Percentiles rank a stretch among this genome's conserved stretches.
phyloP scores from a whole-genome alignment of 1,140 invertebrate species.

The Anoplophora glabripennis region DNA sequence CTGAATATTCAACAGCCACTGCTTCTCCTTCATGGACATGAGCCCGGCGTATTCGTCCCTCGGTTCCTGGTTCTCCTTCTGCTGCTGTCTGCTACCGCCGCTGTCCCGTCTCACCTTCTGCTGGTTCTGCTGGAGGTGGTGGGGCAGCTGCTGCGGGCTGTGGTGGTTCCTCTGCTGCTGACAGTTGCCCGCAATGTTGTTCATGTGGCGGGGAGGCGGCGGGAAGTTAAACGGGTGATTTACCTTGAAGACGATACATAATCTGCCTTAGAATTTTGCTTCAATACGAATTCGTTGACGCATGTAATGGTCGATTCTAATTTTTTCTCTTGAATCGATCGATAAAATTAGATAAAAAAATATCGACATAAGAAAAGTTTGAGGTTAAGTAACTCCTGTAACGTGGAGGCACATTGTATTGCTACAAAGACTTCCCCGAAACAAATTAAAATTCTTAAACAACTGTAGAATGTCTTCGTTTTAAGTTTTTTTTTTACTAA shows the following conservation, averaged over 20 bases:
- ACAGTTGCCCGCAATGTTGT: constrained; percentile 32
- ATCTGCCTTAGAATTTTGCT: neutral
- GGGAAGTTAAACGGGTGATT: constrained; percentile 39
- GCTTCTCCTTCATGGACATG: constrained; percentile 88
- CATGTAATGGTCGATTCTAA: no score
- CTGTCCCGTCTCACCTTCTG: constrained; percentile 25
- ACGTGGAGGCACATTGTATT: no score
- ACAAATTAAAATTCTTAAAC: no score
- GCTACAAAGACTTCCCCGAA: no score
- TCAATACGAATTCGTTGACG: no score
- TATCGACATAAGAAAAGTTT: no score
- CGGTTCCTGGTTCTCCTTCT: constrained; percentile 5
- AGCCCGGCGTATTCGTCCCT: constrained; percentile 81
- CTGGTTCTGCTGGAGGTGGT: constrained; percentile 1
- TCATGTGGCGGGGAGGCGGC: constrained; percentile 33
- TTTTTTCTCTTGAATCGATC: no score
- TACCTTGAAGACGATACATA: constrained; percentile 23
- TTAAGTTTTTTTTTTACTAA: no score
- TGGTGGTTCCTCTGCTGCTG: constrained; percentile 48
- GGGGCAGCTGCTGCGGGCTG: constrained; percentile 41
- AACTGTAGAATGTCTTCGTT: no score
- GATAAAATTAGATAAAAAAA: no score
- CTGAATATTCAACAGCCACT: constrained; percentile 92
- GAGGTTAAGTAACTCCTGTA: no score
- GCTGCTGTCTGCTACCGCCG: constrained; percentile 14